Base-by-base conservation (phyloP, 2,888 invertebrate species). In the Apamea monoglypha region DNA sequence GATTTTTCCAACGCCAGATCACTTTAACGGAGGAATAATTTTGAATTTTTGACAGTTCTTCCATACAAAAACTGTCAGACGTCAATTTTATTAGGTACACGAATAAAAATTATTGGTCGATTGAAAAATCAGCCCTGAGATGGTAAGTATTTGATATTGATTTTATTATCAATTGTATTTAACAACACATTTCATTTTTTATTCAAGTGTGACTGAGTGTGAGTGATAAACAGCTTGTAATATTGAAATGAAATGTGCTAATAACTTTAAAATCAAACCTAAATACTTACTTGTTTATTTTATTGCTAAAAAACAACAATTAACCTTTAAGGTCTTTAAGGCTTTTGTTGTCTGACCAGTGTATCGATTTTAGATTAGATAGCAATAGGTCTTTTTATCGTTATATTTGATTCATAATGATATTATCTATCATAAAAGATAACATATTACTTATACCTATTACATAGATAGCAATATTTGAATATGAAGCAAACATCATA, bases 201-300 rank as follows among this genome's bases (percentile, higher is more conserved):
- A 53, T 29, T 68, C 0, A n/a, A 64, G 18, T 50, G 29, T 21
- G 12, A 59, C 5, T 56, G 8, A 63, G 18, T 64, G 8, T 72
- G 8, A 53, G 18, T 64, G 8, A 40, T 29, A 74, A 61, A 50
- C 12, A 1, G 29, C 18, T 66, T 36, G 16, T 29, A 21, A 50
- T 78, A 78, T n/a, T 40, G 18, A 47, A 78, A 61, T 10, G 3
- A 40, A 70, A 63, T 53, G 7, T n/a, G 14, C 8, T 25, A 12
- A 56, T 47, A 40, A 50, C 25, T 67, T 40, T 6, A 32, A 66
- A 53, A 66, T n/a, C 14, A 56, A 36, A 18, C 21, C 10, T 73
- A n/a, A 32, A n/a, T 81, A 80, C 75, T 61, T 75, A 81, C 80
- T 59, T 75, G 14, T 68, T 29, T 75, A 36, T 80, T 50, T 74